A percentile compares a stretch with the other conserved stretches of the same genome.
These are phyloP conservation scores for Sialia sialis DNA, from an alignment of 2,113 vertebrate genomes.

Conservation along the genomic window DNA sequence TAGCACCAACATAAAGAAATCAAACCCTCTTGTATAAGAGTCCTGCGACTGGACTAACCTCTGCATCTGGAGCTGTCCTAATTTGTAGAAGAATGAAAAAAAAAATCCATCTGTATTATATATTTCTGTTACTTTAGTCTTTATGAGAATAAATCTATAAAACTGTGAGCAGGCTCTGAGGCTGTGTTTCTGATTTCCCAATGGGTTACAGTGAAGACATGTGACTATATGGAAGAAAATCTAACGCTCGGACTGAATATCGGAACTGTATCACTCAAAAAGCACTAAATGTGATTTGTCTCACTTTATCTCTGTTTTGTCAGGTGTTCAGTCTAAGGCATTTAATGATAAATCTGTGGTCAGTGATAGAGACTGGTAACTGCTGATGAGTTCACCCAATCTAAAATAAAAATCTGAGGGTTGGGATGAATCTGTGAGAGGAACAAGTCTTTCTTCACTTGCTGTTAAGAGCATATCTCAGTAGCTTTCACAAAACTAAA, in stretches of 20 bases:
- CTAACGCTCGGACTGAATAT: not conserved
- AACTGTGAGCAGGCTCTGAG: not conserved
- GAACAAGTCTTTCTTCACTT: not conserved
- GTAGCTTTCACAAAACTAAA: not conserved
- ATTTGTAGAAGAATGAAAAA: not conserved
- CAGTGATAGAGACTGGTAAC: not conserved
- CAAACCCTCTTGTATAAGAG: not conserved
- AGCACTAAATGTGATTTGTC: not conserved
- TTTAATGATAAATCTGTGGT: not conserved
- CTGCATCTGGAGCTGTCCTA: not conserved
- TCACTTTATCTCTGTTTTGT: not conserved
- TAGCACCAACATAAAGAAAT: not conserved
- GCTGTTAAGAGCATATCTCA: not conserved
- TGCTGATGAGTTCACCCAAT: not conserved
- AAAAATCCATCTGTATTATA: not conserved
- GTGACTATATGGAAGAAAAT: not conserved
- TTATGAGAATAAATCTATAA: not conserved
- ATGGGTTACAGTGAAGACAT: not conserved
- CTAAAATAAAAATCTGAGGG: not conserved
- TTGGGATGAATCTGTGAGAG: not conserved
- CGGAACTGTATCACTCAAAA: not conserved
- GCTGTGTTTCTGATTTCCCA: not conserved
- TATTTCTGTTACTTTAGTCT: not conserved
- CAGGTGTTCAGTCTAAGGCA: not conserved
- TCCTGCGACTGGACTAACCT: not conserved